phyloP scores from a whole-genome alignment of 1,140 invertebrate species.

The Radopholus similis region DNA sequence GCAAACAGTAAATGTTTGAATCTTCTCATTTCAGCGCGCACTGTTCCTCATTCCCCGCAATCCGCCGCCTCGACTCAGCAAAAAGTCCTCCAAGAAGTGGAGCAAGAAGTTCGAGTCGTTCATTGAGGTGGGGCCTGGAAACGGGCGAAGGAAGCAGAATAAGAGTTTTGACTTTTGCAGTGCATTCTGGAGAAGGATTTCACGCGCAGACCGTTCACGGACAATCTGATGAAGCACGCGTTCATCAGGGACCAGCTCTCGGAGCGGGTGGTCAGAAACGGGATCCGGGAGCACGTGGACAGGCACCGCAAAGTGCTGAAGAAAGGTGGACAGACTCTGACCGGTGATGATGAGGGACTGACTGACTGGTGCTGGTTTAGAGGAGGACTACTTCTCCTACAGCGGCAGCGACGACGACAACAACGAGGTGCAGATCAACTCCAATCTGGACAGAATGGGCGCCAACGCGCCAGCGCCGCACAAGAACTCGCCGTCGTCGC shows the following conservation, averaged over 20 bases:
- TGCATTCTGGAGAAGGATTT: slow-evolving; percentile 91
- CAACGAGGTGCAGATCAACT: slow-evolving; percentile 41
- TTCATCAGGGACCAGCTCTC: slow-evolving; percentile 97
- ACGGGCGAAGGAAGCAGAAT: no score
- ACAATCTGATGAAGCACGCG: slow-evolving; percentile 90
- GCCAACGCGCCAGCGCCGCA: slow-evolving; percentile 2
- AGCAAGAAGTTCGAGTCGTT: slow-evolving; percentile 67
- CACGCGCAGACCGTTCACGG: slow-evolving; percentile 93
- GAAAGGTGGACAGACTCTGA: slow-evolving; percentile 29
- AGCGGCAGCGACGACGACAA: slow-evolving; percentile 61
- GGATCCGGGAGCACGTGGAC: slow-evolving; percentile 98
- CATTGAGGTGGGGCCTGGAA: slow-evolving; percentile 70
- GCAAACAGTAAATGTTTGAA: neutral
- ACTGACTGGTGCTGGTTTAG: neutral
- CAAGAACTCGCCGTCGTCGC: neutral
- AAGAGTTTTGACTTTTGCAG: slow-evolving; percentile 20
- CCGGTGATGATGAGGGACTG: neutral
- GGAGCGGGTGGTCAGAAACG: slow-evolving; percentile 92
- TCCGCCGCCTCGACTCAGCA: slow-evolving; percentile 82
- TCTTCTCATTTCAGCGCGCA: slow-evolving; percentile 67
- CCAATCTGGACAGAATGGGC: slow-evolving; percentile 3
- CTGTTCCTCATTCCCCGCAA: slow-evolving; percentile 97
- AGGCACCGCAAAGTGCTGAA: slow-evolving; percentile 63
- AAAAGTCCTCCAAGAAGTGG: slow-evolving; percentile 86
- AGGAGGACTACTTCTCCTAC: slow-evolving; percentile 53